Evolutionary conservation across 2,113 vertebrate species (phyloP).

Genomic region (Pleuronectes platessa): DNA sequence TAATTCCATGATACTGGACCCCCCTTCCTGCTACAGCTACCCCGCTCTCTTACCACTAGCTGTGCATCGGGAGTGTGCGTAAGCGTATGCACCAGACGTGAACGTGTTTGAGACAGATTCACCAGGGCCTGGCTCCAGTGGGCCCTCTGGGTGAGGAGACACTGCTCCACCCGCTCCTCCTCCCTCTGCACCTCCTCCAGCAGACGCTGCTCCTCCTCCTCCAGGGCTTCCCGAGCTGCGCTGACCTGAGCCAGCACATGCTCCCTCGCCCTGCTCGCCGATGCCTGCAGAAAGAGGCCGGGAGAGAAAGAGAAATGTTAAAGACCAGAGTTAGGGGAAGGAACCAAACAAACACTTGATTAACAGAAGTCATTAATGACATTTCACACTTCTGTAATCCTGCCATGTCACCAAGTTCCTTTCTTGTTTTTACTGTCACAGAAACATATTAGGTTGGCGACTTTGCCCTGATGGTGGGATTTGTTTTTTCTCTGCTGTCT

Average conservation of each 20-base stretch:
- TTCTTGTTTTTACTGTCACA: no score
- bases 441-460: not conserved
- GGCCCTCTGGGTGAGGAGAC: conserved; percentile 90
- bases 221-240: conserved; percentile 84
- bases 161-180: conserved; percentile 92
- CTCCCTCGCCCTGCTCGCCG: conserved; percentile 84
- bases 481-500: not conserved
- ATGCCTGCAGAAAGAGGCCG: conserved; percentile 66
- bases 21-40: not conserved
- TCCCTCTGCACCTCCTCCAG: conserved; percentile 89
- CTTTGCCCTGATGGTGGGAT: not conserved
- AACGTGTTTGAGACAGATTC: conserved; percentile 85
- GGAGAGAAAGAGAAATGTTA: not conserved
- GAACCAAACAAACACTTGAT: no score
- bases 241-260: conserved; percentile 86
- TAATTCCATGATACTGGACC: no score
- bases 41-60: conserved; percentile 85
- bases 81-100: conserved; percentile 87
- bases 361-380: no score
- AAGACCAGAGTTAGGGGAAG: no score
- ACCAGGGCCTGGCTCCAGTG: conserved; percentile 89
- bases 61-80: conserved; percentile 86
- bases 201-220: conserved; percentile 91
- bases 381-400: no score
- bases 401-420: no score